phyloP scores from a whole-genome alignment of 2,113 vertebrate genomes.

The Sclerurus mexicanus region DNA sequence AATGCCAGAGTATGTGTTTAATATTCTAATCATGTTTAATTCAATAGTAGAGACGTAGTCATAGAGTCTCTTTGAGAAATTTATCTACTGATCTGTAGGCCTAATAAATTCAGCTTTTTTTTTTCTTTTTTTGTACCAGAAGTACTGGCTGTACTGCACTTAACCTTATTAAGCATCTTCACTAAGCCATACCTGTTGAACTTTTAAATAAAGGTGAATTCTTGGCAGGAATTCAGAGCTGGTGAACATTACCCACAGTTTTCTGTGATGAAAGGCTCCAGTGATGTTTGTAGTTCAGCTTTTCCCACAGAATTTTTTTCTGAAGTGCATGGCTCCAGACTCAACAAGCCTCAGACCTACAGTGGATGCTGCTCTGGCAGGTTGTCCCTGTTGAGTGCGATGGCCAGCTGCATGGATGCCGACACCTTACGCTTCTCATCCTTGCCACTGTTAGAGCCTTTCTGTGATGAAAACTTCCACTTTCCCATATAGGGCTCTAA shows the following conservation, averaged over 20 bases:
- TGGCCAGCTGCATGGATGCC: background rate
- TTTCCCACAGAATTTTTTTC: background rate
- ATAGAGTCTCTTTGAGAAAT: background rate
- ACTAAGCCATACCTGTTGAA: background rate
- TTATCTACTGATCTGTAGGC: background rate
- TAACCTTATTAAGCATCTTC: background rate
- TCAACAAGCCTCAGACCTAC: background rate
- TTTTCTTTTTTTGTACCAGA: background rate
- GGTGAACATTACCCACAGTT: background rate
- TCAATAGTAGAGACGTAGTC: background rate
- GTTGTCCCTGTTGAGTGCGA: background rate
- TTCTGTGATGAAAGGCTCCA: background rate
- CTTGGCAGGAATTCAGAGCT: background rate
- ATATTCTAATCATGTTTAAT: constrained; percentile 15
- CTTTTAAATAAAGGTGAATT: background rate
- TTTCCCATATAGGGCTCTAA: background rate
- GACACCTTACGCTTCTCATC: background rate
- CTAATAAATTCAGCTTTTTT: background rate
- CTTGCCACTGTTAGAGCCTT: background rate
- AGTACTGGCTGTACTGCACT: background rate
- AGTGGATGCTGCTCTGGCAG: background rate
- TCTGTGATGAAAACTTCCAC: background rate
- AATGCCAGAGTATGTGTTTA: background rate
- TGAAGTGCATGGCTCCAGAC: background rate
- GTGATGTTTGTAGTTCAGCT: background rate